Conservation (phyloP, 2,113 vertebrate genomes). For the Oophaga pumilio region DNA sequence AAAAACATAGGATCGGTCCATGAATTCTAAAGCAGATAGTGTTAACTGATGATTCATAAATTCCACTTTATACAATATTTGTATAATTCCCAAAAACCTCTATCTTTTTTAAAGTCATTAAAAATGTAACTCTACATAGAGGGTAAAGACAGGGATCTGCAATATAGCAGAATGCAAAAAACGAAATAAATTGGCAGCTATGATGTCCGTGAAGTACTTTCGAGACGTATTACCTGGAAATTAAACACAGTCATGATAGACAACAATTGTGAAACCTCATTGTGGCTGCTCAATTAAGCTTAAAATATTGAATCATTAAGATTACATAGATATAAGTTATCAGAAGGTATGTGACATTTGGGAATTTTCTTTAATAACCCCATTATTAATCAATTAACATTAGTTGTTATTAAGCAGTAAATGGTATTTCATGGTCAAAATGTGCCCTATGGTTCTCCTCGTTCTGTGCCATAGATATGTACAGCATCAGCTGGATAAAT, state of each 20-base stretch:
- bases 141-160: no score
- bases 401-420: background rate
- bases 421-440: background rate
- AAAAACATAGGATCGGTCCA: no score
- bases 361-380: background rate
- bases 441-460: background rate
- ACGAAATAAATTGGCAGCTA: background rate
- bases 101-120: background rate
- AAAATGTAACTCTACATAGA: no score
- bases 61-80: no score
- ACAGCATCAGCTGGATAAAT: slow-evolving; percentile 10
- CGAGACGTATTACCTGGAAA: background rate
- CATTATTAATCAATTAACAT: slow-evolving; percentile 5
- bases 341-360: background rate
- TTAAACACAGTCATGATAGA: background rate
- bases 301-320: background rate
- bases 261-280: background rate
- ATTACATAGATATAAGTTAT: background rate
- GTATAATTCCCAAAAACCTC: no score
- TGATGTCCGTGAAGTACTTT: background rate
- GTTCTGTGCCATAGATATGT: background rate
- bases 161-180: background rate
- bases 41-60: no score
- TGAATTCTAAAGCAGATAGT: no score
- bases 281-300: background rate